Base-by-base conservation (phyloP, 2,888 invertebrate species). In the Mesoligia furuncula region DNA sequence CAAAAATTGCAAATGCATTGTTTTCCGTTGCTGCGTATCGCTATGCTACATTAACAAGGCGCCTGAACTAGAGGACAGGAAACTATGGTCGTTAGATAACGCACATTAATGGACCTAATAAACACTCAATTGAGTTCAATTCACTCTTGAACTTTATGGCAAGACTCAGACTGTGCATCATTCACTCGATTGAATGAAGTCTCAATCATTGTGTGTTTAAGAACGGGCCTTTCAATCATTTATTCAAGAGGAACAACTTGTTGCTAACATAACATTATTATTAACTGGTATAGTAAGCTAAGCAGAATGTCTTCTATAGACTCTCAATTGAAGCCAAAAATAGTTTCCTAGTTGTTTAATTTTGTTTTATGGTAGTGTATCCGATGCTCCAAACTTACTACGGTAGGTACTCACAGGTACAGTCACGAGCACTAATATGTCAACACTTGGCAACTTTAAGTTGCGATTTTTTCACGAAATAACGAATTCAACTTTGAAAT, bases 41-140 rank as follows among this genome's bases (percentile, higher is more conserved):
- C 73, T 83, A 85, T 85, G 24, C 4, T 39, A 36, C 48, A 71
- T 81, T 51, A 9, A 57, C 27, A 64, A 81, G 83, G 85, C 85
- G 85, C 62, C 8, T 11, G 0, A 62, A 39, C 24, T 45, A 65
- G 15, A 48, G 2, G n/a, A 13, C 24, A 61, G 1, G 3, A 27
- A 36, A 71, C 24, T 61, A 17, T 31, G n/a, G 15, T 36, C 36
- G 48, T 73, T 27, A 15, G n/a, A 36, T 36, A 48, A 13, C 36
- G n/a, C 27, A 51, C 36, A 54, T 54, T n/a, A 68, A n/a, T 68
- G n/a, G 24, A 64, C 64, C 24, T n/a, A 51, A 39, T 15, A 27
- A 24, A 42, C 11, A 57, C 8, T 57, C 17, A 31, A 73, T 73
- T 73, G 51, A 27, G 24, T 24, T 72, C 39, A 24, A 27, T 27